Conservation (phyloP, 2,113 vertebrate genomes). For the Climacteris rufus region DNA sequence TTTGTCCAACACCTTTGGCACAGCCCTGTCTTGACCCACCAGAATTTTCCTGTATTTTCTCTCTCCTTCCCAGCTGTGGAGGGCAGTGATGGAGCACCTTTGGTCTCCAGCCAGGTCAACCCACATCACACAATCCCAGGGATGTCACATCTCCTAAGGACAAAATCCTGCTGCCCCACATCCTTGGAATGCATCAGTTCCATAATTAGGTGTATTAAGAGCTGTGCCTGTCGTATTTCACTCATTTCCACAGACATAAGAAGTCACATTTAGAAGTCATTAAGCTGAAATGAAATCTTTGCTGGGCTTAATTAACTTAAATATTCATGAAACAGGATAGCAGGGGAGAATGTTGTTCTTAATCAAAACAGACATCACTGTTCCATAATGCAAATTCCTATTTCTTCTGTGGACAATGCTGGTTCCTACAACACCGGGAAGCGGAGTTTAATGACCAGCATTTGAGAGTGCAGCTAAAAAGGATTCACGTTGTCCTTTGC, state of each 20-base stretch:
- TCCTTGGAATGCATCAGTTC: not conserved
- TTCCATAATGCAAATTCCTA: slow-evolving; percentile 41
- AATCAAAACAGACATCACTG: slow-evolving; percentile 61
- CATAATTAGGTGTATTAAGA: slow-evolving; percentile 20
- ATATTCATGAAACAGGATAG: slow-evolving; percentile 54
- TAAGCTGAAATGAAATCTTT: slow-evolving; percentile 66
- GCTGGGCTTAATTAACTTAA: slow-evolving; percentile 73
- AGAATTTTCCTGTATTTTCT: not conserved
- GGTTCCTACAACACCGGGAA: not conserved
- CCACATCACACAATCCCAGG: not conserved
- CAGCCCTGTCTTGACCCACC: not conserved
- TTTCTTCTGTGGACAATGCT: slow-evolving; percentile 22
- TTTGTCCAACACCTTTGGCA: not conserved
- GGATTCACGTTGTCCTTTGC: not conserved
- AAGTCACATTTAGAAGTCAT: slow-evolving; percentile 63
- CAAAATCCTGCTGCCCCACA: not conserved
- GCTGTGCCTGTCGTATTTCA: slow-evolving; percentile 12
- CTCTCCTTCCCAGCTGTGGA: not conserved
- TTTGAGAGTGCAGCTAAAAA: not conserved
- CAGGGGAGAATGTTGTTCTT: slow-evolving; percentile 40
- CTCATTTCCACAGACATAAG: slow-evolving; percentile 43
- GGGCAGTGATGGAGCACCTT: too few relatives aligned
- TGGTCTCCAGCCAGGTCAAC: not conserved
- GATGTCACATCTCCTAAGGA: not conserved
- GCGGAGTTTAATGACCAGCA: not conserved